Conservation (phyloP, 2,797 vertebrate genomes). For the Rhinoraja longicauda region DNA sequence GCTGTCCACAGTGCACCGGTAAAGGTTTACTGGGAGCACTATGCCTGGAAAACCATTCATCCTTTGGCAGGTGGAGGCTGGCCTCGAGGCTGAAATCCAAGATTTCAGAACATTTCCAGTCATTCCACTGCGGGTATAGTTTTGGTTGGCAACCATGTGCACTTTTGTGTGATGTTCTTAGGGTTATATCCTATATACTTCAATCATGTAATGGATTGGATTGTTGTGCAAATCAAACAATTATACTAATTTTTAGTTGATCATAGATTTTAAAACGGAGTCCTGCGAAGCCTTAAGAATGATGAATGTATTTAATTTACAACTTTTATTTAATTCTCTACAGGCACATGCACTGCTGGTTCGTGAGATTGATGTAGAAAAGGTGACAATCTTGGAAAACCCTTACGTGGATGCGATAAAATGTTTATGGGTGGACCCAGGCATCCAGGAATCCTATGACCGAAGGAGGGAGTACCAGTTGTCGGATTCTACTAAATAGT, state of each 20-base stretch:
- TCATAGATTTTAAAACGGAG: not conserved
- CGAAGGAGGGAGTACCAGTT: constrained; percentile 89
- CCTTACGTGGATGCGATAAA: constrained; percentile 88
- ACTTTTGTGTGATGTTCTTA: too few relatives aligned
- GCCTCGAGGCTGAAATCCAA: not conserved
- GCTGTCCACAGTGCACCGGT: too few relatives aligned
- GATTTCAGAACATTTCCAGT: not conserved
- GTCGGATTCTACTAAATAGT: constrained; percentile 96
- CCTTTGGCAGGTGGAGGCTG: not conserved
- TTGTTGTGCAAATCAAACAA: too few relatives aligned
- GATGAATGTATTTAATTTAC: not conserved
- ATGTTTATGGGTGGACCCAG: constrained; percentile 87
- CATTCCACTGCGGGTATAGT: not conserved
- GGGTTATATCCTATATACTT: not conserved
- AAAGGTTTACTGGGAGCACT: not conserved
- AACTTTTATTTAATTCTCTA: constrained; percentile 31
- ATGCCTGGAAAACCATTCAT: not conserved
- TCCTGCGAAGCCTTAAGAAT: not conserved
- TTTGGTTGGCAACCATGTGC: not conserved
- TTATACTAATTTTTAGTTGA: not conserved
- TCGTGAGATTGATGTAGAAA: constrained; percentile 87
- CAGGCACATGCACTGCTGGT: constrained; percentile 83
- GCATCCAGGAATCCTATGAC: constrained; percentile 89
- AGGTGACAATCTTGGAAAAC: constrained; percentile 72
- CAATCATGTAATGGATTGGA: not conserved